Evolutionary conservation across 2,888 invertebrate genomes (phyloP).

Genomic region (Metalampra italica): DNA sequence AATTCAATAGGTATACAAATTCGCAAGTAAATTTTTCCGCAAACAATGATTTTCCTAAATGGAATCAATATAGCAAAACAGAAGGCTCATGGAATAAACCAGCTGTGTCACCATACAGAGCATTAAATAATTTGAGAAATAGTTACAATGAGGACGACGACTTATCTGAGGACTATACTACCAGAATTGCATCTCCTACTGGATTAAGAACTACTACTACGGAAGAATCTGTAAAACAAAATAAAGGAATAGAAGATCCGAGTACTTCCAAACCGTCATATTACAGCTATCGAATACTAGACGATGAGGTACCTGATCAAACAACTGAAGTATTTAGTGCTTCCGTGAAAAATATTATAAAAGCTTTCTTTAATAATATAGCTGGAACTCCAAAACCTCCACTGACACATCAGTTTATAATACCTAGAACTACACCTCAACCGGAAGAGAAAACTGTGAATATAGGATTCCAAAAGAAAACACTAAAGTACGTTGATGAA

Average conservation of each 20-base stretch:
- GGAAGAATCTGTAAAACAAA: conserved; percentile 22
- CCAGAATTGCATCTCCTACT: conserved; percentile 35
- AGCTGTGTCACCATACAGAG: conserved; percentile 73
- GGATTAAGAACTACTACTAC: conserved; percentile 27
- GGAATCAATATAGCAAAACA: conserved; percentile 22
- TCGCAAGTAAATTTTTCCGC: conserved; percentile 19
- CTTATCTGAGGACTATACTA: conserved; percentile 29
- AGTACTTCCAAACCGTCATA: conserved; percentile 50
- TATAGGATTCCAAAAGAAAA: conserved; percentile 60
- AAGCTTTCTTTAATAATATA: conserved; percentile 57
- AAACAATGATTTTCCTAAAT: conserved; percentile 24
- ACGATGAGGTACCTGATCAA: conserved; percentile 53
- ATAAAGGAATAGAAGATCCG: conserved; percentile 28
- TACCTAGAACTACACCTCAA: conserved; percentile 29
- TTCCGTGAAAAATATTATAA: conserved; percentile 59
- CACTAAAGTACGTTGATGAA: conserved; percentile 41
- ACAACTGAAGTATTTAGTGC: conserved; percentile 65
- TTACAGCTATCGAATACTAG: conserved; percentile 58
- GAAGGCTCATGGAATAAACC: conserved; percentile 51
- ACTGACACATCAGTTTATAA: background rate
- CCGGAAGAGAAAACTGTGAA: conserved; percentile 51
- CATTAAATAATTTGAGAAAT: conserved; percentile 64
- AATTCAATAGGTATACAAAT: conserved; percentile 16
- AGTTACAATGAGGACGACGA: conserved; percentile 29
- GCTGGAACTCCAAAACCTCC: conserved; percentile 31